Evolutionary conservation across 1,140 invertebrate species (phyloP).

Genomic region (Hormaphis cornu): DNA sequence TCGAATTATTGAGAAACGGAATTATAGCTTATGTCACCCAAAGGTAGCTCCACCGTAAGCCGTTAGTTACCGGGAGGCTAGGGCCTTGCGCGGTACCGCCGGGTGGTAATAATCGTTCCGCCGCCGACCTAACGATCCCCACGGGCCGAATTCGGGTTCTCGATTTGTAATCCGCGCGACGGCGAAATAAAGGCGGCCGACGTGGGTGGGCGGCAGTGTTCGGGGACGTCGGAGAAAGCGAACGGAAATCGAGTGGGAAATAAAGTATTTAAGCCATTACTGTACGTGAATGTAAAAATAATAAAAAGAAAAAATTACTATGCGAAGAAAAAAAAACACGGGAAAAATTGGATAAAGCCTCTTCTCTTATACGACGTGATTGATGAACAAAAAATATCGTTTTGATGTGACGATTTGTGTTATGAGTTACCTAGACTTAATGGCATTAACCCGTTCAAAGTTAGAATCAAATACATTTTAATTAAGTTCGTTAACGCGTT

Average conservation of each 20-base stretch:
- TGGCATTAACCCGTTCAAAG: no score
- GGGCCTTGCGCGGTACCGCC: slow-evolving; percentile 10
- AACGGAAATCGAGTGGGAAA: slow-evolving; percentile 7
- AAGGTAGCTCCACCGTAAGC: slow-evolving; percentile 4
- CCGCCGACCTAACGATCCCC: slow-evolving; percentile 28
- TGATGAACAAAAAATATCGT: no score
- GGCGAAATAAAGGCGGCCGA: background rate
- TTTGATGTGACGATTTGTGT: no score
- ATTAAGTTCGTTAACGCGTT: no score
- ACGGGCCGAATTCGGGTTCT: slow-evolving; percentile 18
- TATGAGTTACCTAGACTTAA: no score
- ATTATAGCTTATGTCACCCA: slow-evolving; percentile 25
- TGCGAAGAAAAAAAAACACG: background rate
- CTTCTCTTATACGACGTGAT: no score
- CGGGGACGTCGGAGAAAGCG: background rate
- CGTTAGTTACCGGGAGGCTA: slow-evolving; percentile 10
- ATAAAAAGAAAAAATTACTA: background rate
- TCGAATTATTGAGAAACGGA: background rate
- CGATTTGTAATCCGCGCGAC: slow-evolving; percentile 26
- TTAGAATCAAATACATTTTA: no score
- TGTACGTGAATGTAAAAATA: background rate
- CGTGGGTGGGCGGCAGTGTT: background rate
- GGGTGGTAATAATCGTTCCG: slow-evolving; percentile 29
- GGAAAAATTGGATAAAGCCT: background rate
- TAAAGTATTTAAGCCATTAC: slow-evolving; percentile 21